Percentiles rank a stretch among this genome's conserved stretches.
These are phyloP conservation scores for Aspidoscelis tigris DNA, from an alignment of 2,113 vertebrate species.

Conservation along the genomic window DNA sequence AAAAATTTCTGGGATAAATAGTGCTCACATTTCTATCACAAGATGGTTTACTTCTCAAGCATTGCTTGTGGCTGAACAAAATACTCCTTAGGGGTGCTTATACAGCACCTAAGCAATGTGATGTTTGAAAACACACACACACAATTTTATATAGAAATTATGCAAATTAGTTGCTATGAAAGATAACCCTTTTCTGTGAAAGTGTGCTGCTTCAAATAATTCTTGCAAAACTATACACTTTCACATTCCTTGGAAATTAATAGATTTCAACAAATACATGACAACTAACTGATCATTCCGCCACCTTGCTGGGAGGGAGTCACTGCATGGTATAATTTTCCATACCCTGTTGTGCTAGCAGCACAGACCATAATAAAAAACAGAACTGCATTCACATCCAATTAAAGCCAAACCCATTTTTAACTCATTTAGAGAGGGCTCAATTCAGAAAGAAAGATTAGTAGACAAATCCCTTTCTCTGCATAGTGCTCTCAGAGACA, in stretches of 20 bases:
- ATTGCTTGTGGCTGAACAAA: not conserved
- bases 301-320: conserved; percentile 32
- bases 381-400: conserved; percentile 14
- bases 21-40: not conserved
- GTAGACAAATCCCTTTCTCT: conserved; percentile 17
- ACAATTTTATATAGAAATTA: conserved; percentile 23
- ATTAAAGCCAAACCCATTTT: conserved; percentile 26
- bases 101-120: not conserved
- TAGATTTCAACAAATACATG: conserved; percentile 25
- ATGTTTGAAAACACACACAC: not conserved
- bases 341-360: conserved; percentile 20
- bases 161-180: conserved; percentile 29
- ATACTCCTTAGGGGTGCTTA: not conserved
- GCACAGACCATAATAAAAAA: not conserved
- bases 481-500: not conserved
- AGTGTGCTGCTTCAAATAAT: conserved; percentile 11
- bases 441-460: conserved; percentile 25
- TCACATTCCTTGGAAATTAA: conserved; percentile 37
- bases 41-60: not conserved
- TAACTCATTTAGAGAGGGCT: conserved; percentile 12
- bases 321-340: conserved; percentile 26
- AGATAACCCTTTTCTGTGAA: conserved; percentile 33
- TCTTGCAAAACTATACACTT: conserved; percentile 29
- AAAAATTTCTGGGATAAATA: not conserved
- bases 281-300: not conserved